A percentile compares a stretch with the other conserved stretches of the same genome.
phyloP scores from a whole-genome alignment of 2,888 invertebrate genomes.

The Hartigia nigra region DNA sequence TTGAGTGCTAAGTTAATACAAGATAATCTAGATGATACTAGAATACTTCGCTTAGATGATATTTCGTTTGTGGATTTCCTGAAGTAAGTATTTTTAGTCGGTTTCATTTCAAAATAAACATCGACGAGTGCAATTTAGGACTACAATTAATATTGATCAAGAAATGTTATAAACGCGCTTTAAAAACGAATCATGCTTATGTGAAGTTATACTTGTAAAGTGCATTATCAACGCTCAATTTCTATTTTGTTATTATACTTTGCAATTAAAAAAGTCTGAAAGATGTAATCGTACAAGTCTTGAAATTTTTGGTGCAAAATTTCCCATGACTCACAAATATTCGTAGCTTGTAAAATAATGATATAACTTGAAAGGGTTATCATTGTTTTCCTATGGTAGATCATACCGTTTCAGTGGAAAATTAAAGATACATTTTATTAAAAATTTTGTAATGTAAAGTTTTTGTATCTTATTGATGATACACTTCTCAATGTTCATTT shows the following conservation, averaged over 20 bases:
- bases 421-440: not conserved
- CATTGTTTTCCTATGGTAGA: not conserved
- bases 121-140: not conserved
- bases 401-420: not conserved
- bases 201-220: not conserved
- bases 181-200: not conserved
- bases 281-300: not conserved
- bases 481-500: not conserved
- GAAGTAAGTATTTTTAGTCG: constrained; percentile 30
- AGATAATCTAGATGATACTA: constrained; percentile 39
- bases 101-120: not conserved
- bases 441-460: constrained; percentile 8
- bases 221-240: not conserved
- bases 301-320: not conserved
- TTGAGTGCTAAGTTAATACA: constrained; percentile 40
- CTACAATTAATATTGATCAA: not conserved
- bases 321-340: not conserved
- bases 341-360: not conserved
- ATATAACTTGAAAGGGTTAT: not conserved
- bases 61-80: constrained; percentile 52
- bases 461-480: not conserved
- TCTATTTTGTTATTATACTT: not conserved
- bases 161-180: not conserved
- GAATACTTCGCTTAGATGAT: constrained; percentile 50
- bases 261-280: not conserved